Conservation (phyloP, 2,797 vertebrate species). For the Phrynocephalus forsythii region DNA sequence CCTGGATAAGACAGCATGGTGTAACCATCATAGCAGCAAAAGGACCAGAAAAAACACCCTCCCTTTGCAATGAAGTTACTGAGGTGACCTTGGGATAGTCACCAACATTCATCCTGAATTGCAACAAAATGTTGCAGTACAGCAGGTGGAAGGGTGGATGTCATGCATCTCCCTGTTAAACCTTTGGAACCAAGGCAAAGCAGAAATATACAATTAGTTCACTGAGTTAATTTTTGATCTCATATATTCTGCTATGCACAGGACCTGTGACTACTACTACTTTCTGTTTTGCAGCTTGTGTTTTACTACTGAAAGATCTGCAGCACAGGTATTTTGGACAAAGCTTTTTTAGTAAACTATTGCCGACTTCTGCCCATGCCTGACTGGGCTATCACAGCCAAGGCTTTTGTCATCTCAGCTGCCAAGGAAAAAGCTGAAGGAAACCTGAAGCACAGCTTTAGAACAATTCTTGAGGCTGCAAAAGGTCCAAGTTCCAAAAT, state of each 20-base stretch:
- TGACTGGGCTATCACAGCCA: neutral
- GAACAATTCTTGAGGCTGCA: slow-evolving; percentile 6
- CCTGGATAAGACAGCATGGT: neutral
- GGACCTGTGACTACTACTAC: neutral
- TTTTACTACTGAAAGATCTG: neutral
- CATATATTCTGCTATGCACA: neutral
- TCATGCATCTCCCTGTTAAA: neutral
- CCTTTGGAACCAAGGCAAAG: neutral
- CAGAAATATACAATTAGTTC: neutral
- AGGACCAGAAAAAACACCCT: neutral
- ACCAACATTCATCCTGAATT: neutral
- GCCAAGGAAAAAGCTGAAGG: neutral
- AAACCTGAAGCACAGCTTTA: slow-evolving; percentile 5
- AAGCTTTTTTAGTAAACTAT: neutral
- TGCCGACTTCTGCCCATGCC: neutral
- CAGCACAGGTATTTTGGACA: neutral
- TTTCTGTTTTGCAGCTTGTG: neutral
- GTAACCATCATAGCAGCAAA: neutral
- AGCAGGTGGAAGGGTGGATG: neutral
- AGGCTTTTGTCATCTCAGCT: neutral
- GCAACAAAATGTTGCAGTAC: neutral
- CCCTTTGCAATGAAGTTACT: neutral
- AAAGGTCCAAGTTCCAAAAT: slow-evolving; percentile 11
- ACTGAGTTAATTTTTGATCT: neutral
- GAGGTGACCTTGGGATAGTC: neutral